A percentile compares a stretch with the other conserved stretches of the same genome.
phyloP scores from a whole-genome alignment of 2,888 invertebrate species.

The Lasioglossum figueresi region DNA sequence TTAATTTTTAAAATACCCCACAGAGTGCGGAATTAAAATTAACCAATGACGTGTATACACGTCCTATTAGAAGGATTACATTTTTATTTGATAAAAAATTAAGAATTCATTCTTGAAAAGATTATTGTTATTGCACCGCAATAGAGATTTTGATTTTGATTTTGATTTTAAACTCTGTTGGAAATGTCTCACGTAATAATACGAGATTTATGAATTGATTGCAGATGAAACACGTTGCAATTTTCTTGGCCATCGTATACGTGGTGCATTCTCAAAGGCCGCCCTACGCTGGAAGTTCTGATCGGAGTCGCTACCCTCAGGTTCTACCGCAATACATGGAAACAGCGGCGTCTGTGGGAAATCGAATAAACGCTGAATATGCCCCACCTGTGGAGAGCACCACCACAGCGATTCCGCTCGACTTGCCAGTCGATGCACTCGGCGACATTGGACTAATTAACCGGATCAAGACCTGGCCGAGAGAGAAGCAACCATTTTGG shows the following conservation, averaged over 20 bases:
- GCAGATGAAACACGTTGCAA: constrained; percentile 71
- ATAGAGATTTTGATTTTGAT: too few relatives aligned
- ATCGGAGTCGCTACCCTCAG: constrained; percentile 87
- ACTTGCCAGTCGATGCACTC: constrained; percentile 88
- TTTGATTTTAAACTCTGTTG: neutral
- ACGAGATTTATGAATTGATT: constrained; percentile 20
- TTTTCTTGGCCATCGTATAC: constrained; percentile 76
- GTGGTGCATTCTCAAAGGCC: constrained; percentile 86
- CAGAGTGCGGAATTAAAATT: too few relatives aligned
- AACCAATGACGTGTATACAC: too few relatives aligned
- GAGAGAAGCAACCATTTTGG: constrained; percentile 90
- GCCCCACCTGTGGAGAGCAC: too few relatives aligned
- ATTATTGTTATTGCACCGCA: too few relatives aligned
- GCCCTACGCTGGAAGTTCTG: constrained; percentile 87
- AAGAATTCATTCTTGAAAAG: too few relatives aligned
- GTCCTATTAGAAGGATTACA: too few relatives aligned
- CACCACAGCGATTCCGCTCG: constrained; percentile 76
- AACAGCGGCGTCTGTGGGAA: constrained; percentile 77
- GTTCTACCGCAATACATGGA: constrained; percentile 78
- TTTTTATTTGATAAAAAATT: too few relatives aligned
- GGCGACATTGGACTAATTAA: constrained; percentile 88
- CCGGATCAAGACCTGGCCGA: constrained; percentile 87
- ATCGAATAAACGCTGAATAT: constrained; percentile 84
- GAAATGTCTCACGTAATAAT: neutral
- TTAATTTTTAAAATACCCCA: too few relatives aligned